Percentiles rank a stretch among this genome's conserved stretches.
These are phyloP conservation scores for Amblyteles armatorius DNA, from an alignment of 2,888 invertebrate genomes.

Conservation along the genomic window DNA sequence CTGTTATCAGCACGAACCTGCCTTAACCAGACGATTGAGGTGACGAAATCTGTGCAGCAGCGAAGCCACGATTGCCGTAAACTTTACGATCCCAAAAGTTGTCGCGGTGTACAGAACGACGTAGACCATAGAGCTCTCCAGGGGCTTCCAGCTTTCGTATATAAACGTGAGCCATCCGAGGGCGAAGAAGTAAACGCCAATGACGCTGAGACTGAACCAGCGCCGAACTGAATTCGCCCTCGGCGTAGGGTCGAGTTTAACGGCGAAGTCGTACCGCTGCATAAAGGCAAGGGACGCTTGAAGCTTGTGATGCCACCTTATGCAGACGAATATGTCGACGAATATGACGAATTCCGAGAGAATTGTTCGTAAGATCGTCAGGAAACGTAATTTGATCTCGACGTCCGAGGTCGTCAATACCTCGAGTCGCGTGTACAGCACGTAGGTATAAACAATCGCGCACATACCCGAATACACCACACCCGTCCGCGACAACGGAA, in stretches of 20 bases:
- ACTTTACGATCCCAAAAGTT: slow-evolving; percentile 50
- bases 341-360: slow-evolving; percentile 37
- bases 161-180: slow-evolving; percentile 52
- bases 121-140: slow-evolving; percentile 49
- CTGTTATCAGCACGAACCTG: slow-evolving; percentile 13
- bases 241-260: slow-evolving; percentile 23
- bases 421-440: slow-evolving; percentile 40
- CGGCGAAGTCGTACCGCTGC: slow-evolving; percentile 49
- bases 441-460: slow-evolving; percentile 10
- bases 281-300: slow-evolving; percentile 25
- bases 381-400: slow-evolving; percentile 44
- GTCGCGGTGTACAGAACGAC: slow-evolving; percentile 39
- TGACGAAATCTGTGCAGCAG: slow-evolving; percentile 54
- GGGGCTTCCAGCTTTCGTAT: slow-evolving; percentile 20
- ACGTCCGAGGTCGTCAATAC: neutral
- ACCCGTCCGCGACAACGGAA: slow-evolving; percentile 34
- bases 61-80: slow-evolving; percentile 51
- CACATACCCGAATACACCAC: slow-evolving; percentile 41
- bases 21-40: slow-evolving; percentile 43
- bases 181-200: slow-evolving; percentile 23
- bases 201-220: slow-evolving; percentile 27
- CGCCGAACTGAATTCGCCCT: neutral
- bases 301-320: slow-evolving; percentile 44
- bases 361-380: slow-evolving; percentile 43
- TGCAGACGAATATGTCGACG: slow-evolving; percentile 46